Base-by-base conservation (phyloP, 2,113 vertebrate species). In the Pteropus alecto region DNA sequence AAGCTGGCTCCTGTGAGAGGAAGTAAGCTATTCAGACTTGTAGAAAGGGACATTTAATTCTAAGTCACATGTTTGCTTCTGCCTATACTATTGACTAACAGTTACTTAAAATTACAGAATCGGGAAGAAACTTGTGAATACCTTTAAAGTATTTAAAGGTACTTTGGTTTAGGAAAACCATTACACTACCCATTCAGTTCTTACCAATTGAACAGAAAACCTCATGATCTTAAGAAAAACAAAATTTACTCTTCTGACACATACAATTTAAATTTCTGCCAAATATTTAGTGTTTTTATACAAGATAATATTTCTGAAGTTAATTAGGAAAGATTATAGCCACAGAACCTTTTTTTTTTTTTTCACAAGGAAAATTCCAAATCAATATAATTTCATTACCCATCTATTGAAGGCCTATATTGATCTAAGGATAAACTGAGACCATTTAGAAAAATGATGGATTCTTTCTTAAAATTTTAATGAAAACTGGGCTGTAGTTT, bases 21-120 rank as follows among this genome's bases (percentile, higher is more conserved):
- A 98, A 98, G 90, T 97, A 95, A 97, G 90, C 96, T 98, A 97
- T 98, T 98, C 90, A 98, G 98, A 98, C 98, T 98, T 98, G 98
- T 51, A 97, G 90, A 51, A 71, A 92, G 95, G 94, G 86, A 86
- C 94, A 90, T 89, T 96, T 97, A 87, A 91, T 84, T 98, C 95
- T 97, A 46, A 98, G 98, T 96, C 94, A 63, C 74, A 33, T 97
- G 97, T 98, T 98, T 98, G 96, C 94, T 95, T 97, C 87, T 97
- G 95, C 96, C 96, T 95, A 35, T 93, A 71, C 97, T 97, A 95
- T 98, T 97, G 98, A 98, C 98, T 98, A 97, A 95, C 88, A 98
- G 95, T 98, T 87, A 85, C 95, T 97, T 98, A 96, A 95, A 97
- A 96, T 97, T 95, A 98, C 94, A 97, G 97, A 95, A 92, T 98